Base-by-base conservation (phyloP, 2,113 vertebrate genomes). In the Ornithorhynchus anatinus region DNA sequence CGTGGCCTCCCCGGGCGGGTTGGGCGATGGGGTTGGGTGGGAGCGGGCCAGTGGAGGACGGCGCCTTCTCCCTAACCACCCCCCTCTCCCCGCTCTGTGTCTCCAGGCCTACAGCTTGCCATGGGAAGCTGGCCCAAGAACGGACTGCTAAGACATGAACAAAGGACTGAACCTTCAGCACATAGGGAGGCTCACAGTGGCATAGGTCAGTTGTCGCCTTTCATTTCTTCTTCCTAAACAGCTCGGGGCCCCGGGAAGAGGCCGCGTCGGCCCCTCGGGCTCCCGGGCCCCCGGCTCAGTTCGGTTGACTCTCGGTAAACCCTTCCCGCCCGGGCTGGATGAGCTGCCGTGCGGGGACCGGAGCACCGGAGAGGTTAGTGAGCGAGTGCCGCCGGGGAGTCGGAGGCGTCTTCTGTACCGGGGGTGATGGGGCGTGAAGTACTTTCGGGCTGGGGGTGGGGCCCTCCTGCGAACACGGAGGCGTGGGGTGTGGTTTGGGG, bases 91-190 rank as follows among this genome's bases (percentile, higher is more conserved):
- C 72, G 91, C 64, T 83, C 83, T 72, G 80, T 92, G 85, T 94
- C 91, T 91, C 92, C 22, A 95, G 94, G 94, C 94, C 37, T 94
- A 95, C 90, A 94, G 94, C 91, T 94, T 86, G 94, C 94, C 81
- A 95, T 94, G 88, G 93, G 93, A 80, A 94, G 91, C 87, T 95
- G 93, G 93, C 94, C 94, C 85, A 95, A 94, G 92, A 94, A 93
- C 5, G 94, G 93, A 80, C 93, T 95, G 79, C 92, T 94, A 93
- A 93, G 93, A 94, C 88, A 95, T 95, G 93, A 93, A 94, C 91
- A 93, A 95, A 92, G 94, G 93, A 64, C 90, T 95, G 92, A 94
- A 92, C 77, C 84, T 95, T 85, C 92, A 94, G 75, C 94, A 95
- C 91, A 94, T 94, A 94, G 94, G 94, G 72, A 92, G 92, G 89